Conservation (phyloP, 2,113 vertebrate genomes). For the Sisor rabdophorus region DNA sequence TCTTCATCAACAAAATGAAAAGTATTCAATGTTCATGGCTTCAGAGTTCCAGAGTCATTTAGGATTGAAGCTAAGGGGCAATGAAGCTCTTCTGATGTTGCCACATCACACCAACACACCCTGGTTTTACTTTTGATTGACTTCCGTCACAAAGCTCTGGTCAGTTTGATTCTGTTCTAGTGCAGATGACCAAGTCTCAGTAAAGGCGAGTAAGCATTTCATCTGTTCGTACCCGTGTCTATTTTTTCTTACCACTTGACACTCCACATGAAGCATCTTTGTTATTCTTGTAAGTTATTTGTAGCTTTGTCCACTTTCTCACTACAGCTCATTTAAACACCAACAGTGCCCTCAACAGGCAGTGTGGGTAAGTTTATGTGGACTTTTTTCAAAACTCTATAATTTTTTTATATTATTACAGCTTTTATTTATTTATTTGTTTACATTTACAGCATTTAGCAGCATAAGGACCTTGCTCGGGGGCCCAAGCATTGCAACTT, state of each 20-base stretch:
- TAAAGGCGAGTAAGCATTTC: not conserved
- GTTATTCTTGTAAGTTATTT: not conserved
- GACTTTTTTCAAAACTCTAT: not conserved
- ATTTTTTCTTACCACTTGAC: constrained; percentile 27
- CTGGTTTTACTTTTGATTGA: not conserved
- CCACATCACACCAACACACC: not conserved
- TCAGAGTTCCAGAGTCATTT: not conserved
- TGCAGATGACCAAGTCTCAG: not conserved
- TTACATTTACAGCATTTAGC: too few species aligned
- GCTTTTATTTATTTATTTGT: too few species aligned
- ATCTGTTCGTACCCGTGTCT: not conserved
- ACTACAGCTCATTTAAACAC: constrained; percentile 30
- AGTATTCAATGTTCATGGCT: not conserved
- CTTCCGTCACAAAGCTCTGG: not conserved
- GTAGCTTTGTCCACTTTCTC: not conserved
- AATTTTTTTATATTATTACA: too few species aligned
- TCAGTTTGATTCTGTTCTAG: not conserved
- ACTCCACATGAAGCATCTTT: constrained; percentile 39
- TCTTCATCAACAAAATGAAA: not conserved
- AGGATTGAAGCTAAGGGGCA: not conserved
- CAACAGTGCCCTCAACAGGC: constrained; percentile 51
- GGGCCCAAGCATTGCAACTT: too few species aligned
- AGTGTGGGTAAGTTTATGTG: not conserved
- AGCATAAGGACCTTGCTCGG: too few species aligned
- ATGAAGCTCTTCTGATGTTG: not conserved